phyloP scores from a whole-genome alignment of 35 echinoderm and acorn worm species.

The Heliocidaris tuberculata region DNA sequence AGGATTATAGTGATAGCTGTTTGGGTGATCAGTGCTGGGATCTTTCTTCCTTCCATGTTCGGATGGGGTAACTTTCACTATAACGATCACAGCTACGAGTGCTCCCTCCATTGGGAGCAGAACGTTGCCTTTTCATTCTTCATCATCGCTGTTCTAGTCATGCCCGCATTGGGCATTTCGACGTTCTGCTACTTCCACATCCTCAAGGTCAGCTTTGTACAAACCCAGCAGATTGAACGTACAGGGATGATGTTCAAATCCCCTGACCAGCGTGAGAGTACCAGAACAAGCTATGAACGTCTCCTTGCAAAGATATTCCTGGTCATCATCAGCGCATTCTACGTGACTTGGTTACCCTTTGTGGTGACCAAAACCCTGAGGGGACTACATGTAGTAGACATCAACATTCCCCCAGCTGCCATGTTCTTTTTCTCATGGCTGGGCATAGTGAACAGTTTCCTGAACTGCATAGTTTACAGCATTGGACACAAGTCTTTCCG shows the following conservation, averaged over 20 bases:
- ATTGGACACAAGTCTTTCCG: constrained; percentile 84
- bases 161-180: constrained; percentile 70
- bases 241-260: constrained; percentile 53
- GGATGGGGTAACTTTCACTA: constrained; percentile 60
- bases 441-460: constrained; percentile 88
- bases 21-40: constrained; percentile 63
- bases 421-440: constrained; percentile 81
- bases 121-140: constrained; percentile 65
- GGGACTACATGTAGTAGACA: constrained; percentile 39
- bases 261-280: constrained; percentile 18
- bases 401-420: constrained; percentile 53
- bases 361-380: constrained; percentile 68
- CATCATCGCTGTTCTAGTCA: constrained; percentile 69
- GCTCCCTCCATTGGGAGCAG: constrained; percentile 59
- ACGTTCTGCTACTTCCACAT: constrained; percentile 84
- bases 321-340: constrained; percentile 85
- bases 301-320: constrained; percentile 91
- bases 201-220: constrained; percentile 58
- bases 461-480: constrained; percentile 94
- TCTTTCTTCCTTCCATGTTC: constrained; percentile 68
- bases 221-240: constrained; percentile 62
- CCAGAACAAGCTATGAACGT: constrained; percentile 52
- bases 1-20: constrained; percentile 58
- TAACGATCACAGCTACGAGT: constrained; percentile 71
- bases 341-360: constrained; percentile 90